Percentiles rank a stretch among this genome's conserved stretches.
phyloP scores from a whole-genome alignment of 2,888 invertebrate genomes.

The Lasioglossum figueresi region DNA sequence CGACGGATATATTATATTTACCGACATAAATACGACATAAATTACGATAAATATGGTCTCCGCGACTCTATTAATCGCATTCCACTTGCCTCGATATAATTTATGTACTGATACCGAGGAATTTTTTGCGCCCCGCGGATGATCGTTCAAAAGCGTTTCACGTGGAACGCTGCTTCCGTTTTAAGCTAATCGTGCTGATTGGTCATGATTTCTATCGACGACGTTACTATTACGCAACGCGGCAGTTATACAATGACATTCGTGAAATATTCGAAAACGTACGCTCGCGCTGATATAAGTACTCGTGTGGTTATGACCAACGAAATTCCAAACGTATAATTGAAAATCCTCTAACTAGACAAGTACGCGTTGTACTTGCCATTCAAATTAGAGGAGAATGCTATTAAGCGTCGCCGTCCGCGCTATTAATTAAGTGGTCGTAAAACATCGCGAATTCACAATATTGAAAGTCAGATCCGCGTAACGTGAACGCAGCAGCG shows the following conservation, averaged over 20 bases:
- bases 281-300: background rate
- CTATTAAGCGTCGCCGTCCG: background rate
- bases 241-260: background rate
- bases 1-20: background rate
- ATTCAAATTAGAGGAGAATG: background rate
- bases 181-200: background rate
- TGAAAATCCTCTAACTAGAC: no score
- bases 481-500: background rate
- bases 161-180: background rate
- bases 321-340: background rate
- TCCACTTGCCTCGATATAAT: background rate
- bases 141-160: background rate
- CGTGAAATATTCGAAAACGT: background rate
- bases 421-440: background rate
- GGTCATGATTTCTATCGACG: background rate
- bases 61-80: background rate
- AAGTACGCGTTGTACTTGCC: background rate
- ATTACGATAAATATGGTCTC: background rate
- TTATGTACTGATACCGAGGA: background rate
- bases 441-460: slow-evolving; percentile 5
- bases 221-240: background rate
- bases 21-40: background rate
- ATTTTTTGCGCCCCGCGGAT: background rate
- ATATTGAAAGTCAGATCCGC: background rate
- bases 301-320: no score